Base-by-base conservation (phyloP, 2,888 invertebrate species). In the Andrena camellia region DNA sequence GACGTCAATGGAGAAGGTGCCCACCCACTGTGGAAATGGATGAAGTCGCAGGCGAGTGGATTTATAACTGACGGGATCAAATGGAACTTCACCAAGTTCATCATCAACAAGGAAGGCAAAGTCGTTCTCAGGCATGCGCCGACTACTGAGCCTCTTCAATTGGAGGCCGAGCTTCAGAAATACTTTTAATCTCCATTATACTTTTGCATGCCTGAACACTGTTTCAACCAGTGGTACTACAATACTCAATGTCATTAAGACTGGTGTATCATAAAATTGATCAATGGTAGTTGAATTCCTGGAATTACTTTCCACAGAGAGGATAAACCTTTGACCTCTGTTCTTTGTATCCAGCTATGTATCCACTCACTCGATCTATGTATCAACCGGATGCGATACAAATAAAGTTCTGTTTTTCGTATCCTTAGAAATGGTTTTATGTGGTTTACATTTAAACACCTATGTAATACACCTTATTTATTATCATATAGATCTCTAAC, bases 61-160 rank as follows among this genome's bases (percentile, higher is more conserved):
- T 94, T 95, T 2, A 88, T 95, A n/a, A 95, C 95, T 3, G 96
- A 95, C 89, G 95, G 96, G 88, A 96, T 98, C 92, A 97, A 97
- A 93, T 97, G 98, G 98, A 97, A 98, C 93, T 98, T 97, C 93
- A 96, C 97, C 33, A 97, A 98, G 93, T 98, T 98, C 94, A 95
- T 98, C 52, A 94, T 97, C 29, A 95, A 97, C 94, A 96, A 96
- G 90, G 93, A 96, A 54, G 97, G 97, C 2, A 94, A 95, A 3
- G 96, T 96, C 0, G 95, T 96, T 0, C 95, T 95, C 78, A 95
- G 97, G 84, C 96, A 95, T 87, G 95, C 95, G 0, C 96, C 96
- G 0, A 95, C 84, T 2, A 94, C 94, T 0, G 92, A 94, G 62
- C 96, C 96, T 0, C 83, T 94, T 2, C 93, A 95, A 23, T 91